phyloP scores from a whole-genome alignment of 1,140 invertebrate genomes.

The Melipona quadrifasciata region DNA sequence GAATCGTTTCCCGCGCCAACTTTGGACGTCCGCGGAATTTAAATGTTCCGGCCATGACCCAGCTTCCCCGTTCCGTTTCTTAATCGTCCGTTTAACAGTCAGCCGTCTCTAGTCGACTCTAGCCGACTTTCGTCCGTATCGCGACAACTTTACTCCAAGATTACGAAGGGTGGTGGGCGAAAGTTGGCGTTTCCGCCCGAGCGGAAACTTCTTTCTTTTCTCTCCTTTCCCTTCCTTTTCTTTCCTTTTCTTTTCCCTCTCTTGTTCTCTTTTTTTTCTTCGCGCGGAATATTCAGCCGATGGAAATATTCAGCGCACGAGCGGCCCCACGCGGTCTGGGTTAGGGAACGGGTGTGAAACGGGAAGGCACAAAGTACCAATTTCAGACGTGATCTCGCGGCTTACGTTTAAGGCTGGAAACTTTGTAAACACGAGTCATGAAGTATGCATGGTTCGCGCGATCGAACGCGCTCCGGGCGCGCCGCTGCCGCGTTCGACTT shows the following conservation, averaged over 20 bases:
- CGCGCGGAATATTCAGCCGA: neutral
- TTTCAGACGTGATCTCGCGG: constrained; percentile 28
- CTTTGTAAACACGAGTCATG: constrained; percentile 63
- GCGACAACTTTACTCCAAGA: neutral
- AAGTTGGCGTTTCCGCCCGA: neutral
- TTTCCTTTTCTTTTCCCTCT: too few species aligned
- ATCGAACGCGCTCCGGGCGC: constrained; percentile 26
- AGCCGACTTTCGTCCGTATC: neutral
- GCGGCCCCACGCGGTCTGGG: neutral
- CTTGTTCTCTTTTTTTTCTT: neutral
- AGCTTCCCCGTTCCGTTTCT: neutral
- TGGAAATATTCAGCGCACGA: neutral
- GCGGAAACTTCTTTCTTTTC: neutral
- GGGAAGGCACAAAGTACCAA: constrained; percentile 5
- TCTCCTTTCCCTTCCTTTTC: too few species aligned
- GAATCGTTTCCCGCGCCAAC: constrained; percentile 12
- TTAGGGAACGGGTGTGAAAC: too few species aligned
- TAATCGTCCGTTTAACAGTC: neutral
- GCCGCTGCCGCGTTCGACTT: constrained; percentile 23
- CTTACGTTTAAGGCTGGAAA: constrained; percentile 29
- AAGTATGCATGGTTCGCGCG: constrained; percentile 74
- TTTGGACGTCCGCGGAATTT: constrained; percentile 13
- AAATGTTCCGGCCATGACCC: neutral
- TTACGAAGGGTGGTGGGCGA: neutral
- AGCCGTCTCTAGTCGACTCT: too few species aligned